Evolutionary conservation across 1,140 invertebrate species (phyloP).

Genomic region (Trichonephila inaurata): DNA sequence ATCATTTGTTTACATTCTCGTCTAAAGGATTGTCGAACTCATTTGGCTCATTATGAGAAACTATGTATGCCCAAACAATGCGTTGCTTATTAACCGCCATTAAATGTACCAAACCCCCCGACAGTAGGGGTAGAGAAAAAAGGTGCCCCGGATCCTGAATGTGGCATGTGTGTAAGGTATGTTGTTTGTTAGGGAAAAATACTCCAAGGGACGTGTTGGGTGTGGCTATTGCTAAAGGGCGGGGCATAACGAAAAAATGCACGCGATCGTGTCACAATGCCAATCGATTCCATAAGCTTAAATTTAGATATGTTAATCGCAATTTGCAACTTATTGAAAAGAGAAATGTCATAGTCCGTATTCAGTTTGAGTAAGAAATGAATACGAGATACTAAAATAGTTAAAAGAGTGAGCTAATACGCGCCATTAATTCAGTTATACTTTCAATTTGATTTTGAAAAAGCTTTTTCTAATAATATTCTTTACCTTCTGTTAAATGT

Average conservation of each 20-base stretch:
- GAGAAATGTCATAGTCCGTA: too few relatives aligned
- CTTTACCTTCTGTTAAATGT: too few relatives aligned
- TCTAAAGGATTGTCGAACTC: not conserved
- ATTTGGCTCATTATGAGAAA: not conserved
- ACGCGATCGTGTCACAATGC: not conserved
- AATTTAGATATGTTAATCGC: not conserved
- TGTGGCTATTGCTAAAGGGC: not conserved
- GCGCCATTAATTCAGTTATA: too few relatives aligned
- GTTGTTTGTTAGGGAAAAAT: not conserved
- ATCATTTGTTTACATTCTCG: not conserved
- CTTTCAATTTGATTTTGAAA: too few relatives aligned
- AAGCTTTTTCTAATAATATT: too few relatives aligned
- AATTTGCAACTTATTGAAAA: too few relatives aligned
- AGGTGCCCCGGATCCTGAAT: not conserved
- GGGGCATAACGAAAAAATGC: not conserved
- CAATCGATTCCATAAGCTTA: not conserved
- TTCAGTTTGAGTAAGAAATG: too few relatives aligned
- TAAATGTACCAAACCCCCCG: not conserved
- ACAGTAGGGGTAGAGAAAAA: too few relatives aligned
- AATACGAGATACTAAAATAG: too few relatives aligned
- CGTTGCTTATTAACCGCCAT: not conserved
- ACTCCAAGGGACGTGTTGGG: not conserved
- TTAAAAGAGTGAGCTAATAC: too few relatives aligned
- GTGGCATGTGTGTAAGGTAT: not conserved
- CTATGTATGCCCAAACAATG: not conserved